Evolutionary conservation across 2,113 vertebrate genomes (phyloP).

Genomic region (Myiagra hebetior): DNA sequence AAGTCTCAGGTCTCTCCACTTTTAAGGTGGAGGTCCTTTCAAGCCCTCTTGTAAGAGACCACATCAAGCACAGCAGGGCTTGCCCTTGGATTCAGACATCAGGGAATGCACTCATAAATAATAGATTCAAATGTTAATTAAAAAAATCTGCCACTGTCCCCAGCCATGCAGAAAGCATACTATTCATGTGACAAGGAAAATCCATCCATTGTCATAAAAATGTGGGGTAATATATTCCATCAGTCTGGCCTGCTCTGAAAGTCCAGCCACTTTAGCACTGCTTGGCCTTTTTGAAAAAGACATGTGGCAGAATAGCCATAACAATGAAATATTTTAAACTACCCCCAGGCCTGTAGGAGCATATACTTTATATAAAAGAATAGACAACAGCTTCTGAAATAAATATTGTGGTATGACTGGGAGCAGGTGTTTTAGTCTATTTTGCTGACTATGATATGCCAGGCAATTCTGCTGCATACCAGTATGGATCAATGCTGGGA

Average conservation of each 20-base stretch:
- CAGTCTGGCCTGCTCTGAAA: neutral
- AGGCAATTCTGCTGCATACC: neutral
- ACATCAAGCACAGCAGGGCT: neutral
- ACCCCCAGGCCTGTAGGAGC: neutral
- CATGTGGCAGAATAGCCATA: neutral
- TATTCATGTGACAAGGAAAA: neutral
- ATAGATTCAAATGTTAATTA: slow-evolving; percentile 36
- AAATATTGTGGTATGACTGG: neutral
- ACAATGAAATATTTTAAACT: neutral
- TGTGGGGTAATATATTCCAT: neutral
- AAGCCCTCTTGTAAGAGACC: neutral
- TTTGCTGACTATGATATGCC: neutral
- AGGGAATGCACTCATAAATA: slow-evolving; percentile 35
- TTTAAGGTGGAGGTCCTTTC: neutral
- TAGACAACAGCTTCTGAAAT: neutral
- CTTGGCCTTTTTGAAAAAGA: neutral
- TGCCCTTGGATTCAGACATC: neutral
- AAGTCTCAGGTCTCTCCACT: neutral
- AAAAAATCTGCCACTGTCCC: neutral
- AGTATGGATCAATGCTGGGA: neutral
- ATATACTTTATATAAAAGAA: neutral
- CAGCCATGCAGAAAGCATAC: neutral
- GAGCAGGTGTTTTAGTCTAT: neutral
- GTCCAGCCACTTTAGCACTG: neutral
- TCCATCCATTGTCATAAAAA: neutral